Base-by-base conservation (phyloP, 2,888 invertebrate species). In the Octodonta nipae region DNA sequence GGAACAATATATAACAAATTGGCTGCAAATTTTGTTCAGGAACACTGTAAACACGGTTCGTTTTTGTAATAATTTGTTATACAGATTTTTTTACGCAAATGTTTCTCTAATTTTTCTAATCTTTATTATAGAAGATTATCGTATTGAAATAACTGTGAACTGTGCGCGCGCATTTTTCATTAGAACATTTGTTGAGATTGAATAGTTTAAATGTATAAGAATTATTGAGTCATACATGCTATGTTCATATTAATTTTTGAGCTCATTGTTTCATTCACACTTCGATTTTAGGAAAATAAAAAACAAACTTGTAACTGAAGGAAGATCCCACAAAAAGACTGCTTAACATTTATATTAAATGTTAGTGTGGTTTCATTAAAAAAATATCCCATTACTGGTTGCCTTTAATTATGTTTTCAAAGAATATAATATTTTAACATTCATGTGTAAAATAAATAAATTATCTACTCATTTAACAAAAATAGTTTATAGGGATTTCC, bases 91-190 rank as follows among this genome's bases (percentile, higher is more conserved):
- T 51, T n/a, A n/a, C n/a, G n/a, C n/a, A n/a, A n/a, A n/a, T n/a
- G n/a, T n/a, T n/a, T n/a, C n/a, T n/a, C n/a, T n/a, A n/a, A 52
- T 50, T 53, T 55, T 55, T 53, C 49, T 52, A 51, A 52, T 50
- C 48, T 46, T 43, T n/a, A n/a, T 44, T 47, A 44, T 47, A 48
- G 46, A 44, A 44, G 44, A 45, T n/a, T n/a, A n/a, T n/a, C 34
- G 36, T 41, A 43, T 44, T 44, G n/a, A n/a, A n/a, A n/a, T n/a
- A n/a, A n/a, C n/a, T n/a, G n/a, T n/a, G 47, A 44, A 49, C 46
- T 48, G 36, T 47, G 46, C 49, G 49, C 51, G 51, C 49, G n/a
- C n/a, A n/a, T n/a, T n/a, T n/a, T 46, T 43, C 50, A 46, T 44
- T 51, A 49, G 44, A 45, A 43, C 48, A 50, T 55, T 53, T 54